Base-by-base conservation (phyloP, 2,888 invertebrate genomes). In the Eutolmus rufibarbis region DNA sequence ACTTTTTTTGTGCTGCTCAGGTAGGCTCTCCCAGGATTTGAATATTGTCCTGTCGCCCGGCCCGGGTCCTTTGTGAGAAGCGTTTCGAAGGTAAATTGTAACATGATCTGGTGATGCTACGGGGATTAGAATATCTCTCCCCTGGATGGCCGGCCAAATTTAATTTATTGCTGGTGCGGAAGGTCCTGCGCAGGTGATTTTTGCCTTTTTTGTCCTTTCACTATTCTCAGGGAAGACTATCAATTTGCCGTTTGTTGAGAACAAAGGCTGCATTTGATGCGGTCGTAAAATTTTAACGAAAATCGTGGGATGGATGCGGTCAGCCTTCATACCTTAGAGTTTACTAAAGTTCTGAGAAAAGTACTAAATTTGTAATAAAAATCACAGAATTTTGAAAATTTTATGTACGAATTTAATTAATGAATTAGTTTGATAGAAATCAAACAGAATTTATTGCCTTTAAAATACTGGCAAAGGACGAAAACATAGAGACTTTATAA, bases 71-170 rank as follows among this genome's bases (percentile, higher is more conserved):
- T 87, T 74, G 74, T 87, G 56, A 82, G 82, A 40, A 56, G 23
- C 8, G 76, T 87, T 84, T 79, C 74, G 31, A 82, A 76, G 76
- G 77, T 57, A 89, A 89, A 89, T 89, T 88, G 89, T 89, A 89
- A 89, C 88, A 89, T 85, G 89, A 89, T 89, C 87, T 84, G 74
- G 85, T 89, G 87, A 88, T 88, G 84, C 85, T 74, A 74, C 57
- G 74, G 85, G 46, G 85, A 85, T 85, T 85, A 85, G 74, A 85
- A 85, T 85, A 85, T 85, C 28, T 74, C 43, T 74, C 37, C 74
- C 28, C 7, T n/a, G 51, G 51, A 16, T 74, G 74, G 43, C 40
- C 74, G 46, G 74, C 23, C 43, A 74, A 66, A 43, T 74, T 56
- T 57, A 82, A 57, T 82, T 82, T 57, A 74, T 74, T 74, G 37